Conservation (phyloP, 2,888 invertebrate species). For the Nemapogon koenigi region DNA sequence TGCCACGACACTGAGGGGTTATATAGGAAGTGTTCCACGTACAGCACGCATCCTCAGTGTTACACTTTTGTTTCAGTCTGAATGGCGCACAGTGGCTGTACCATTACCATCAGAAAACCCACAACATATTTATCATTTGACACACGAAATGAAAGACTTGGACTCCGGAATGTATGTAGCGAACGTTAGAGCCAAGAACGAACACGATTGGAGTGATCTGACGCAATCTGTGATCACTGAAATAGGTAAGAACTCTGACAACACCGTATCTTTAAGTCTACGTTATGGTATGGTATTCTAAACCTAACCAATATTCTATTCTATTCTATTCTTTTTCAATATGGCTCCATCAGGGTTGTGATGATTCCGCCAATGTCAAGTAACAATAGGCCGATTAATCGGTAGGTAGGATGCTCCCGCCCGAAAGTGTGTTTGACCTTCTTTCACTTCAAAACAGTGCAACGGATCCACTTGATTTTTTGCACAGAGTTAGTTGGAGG, state of each 20-base stretch:
- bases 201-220: conserved; percentile 34
- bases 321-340: too few relatives aligned
- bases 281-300: background rate
- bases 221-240: conserved; percentile 26
- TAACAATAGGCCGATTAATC: too few relatives aligned
- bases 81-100: conserved; percentile 26
- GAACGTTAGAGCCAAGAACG: conserved; percentile 35
- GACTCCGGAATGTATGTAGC: conserved; percentile 35
- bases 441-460: too few relatives aligned
- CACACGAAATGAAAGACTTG: conserved; percentile 25
- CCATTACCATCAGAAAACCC: conserved; percentile 27
- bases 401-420: too few relatives aligned
- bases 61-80: conserved; percentile 5
- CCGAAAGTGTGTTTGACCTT: too few relatives aligned
- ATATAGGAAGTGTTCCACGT: too few relatives aligned
- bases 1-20: too few relatives aligned
- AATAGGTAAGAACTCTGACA: conserved; percentile 27
- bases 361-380: too few relatives aligned
- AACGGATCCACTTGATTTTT: too few relatives aligned
- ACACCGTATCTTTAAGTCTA: background rate
- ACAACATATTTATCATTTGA: conserved; percentile 32
- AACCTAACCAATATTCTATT: background rate
- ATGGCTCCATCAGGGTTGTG: too few relatives aligned
- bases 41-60: conserved; percentile 21
- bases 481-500: too few relatives aligned